Percentiles rank a stretch among this genome's conserved stretches.
phyloP scores from a whole-genome alignment of 2,888 invertebrate genomes.

The Nebria brevicollis region DNA sequence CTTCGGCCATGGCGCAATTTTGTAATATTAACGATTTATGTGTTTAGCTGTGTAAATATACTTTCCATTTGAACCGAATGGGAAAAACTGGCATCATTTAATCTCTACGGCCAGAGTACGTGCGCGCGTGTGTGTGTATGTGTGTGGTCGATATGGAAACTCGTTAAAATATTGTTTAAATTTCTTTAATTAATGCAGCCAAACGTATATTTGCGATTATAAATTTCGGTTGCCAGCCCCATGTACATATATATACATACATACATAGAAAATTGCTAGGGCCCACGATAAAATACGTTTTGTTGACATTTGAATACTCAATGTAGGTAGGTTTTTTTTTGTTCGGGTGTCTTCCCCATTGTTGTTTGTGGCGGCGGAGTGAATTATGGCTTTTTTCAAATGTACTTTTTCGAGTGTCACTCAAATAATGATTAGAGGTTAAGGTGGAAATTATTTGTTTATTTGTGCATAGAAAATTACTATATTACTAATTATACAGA shows the following conservation, averaged over 20 bases:
- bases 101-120: slow-evolving; percentile 2
- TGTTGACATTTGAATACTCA: slow-evolving; percentile 40
- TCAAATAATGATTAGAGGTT: too few relatives aligned
- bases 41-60: slow-evolving; percentile 22
- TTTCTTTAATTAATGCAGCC: slow-evolving; percentile 41
- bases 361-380: slow-evolving; percentile 8
- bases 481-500: not conserved
- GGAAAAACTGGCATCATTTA: slow-evolving; percentile 27
- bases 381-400: not conserved
- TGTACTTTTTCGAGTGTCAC: not conserved
- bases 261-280: slow-evolving; percentile 20
- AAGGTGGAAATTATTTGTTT: too few relatives aligned
- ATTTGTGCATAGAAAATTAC: not conserved
- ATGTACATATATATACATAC: not conserved
- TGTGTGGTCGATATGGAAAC: slow-evolving; percentile 24
- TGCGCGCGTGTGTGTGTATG: not conserved
- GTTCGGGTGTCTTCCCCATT: slow-evolving; percentile 28
- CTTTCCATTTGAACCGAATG: not conserved
- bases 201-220: slow-evolving; percentile 40
- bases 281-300: slow-evolving; percentile 35
- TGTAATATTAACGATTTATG: slow-evolving; percentile 28
- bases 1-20: not conserved
- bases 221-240: slow-evolving; percentile 20
- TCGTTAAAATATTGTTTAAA: slow-evolving; percentile 44
- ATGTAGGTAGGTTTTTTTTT: slow-evolving; percentile 15